phyloP scores from a whole-genome alignment of 2,113 vertebrate species.

The Astatoreochromis straeleni region DNA sequence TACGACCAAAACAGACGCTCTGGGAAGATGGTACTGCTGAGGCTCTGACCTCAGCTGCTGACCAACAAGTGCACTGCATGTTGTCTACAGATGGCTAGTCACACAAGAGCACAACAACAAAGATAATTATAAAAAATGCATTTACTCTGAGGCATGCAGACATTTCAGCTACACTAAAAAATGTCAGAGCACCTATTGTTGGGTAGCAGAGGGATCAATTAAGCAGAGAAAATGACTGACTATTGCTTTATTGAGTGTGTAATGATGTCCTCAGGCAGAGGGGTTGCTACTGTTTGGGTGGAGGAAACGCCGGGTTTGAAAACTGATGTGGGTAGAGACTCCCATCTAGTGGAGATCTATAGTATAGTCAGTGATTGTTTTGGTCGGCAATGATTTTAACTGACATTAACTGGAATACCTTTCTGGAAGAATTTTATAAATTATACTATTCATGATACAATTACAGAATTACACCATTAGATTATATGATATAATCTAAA shows the following conservation, averaged over 20 bases:
- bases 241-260: slow-evolving; percentile 70
- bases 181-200: slow-evolving; percentile 34
- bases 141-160: slow-evolving; percentile 25
- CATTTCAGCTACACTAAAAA: slow-evolving; percentile 25
- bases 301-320: neutral
- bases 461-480: neutral
- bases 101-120: slow-evolving; percentile 19
- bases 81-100: slow-evolving; percentile 44
- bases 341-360: slow-evolving; percentile 47
- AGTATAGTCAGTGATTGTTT: neutral
- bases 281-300: neutral
- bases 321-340: neutral
- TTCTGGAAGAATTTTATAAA: neutral
- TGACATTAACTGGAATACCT: neutral
- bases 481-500: neutral
- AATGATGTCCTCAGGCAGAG: slow-evolving; percentile 52
- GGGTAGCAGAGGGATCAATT: slow-evolving; percentile 62
- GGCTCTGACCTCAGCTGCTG: slow-evolving; percentile 32
- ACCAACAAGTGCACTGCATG: slow-evolving; percentile 42
- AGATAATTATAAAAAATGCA: slow-evolving; percentile 29
- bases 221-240: slow-evolving; percentile 64
- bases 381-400: neutral
- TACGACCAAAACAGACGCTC: neutral
- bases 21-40: neutral
- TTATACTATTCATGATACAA: neutral